Base-by-base conservation (phyloP, 2,113 vertebrate species). In the Zosterops hypoxanthus region DNA sequence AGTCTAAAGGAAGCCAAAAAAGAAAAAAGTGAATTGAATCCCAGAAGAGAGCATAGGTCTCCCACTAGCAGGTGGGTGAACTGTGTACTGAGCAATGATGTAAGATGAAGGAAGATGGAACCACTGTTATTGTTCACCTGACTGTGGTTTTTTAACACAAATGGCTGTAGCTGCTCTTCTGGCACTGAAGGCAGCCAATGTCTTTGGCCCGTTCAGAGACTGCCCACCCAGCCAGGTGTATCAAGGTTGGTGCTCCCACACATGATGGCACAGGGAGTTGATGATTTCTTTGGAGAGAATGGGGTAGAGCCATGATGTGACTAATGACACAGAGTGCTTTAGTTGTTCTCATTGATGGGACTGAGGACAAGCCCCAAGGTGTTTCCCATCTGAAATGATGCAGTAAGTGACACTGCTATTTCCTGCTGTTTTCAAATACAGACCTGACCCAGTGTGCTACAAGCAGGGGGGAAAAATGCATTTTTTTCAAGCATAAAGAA, bases 401-500 rank as follows among this genome's bases (percentile, higher is more conserved):
- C 12, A 56, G 2, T 42, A 60, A 69, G 59, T 39, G 21, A 34
- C 31, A 11, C 36, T 72, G 24, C 29, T 46, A 4, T 81, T 73
- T 90, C 39, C 52, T 66, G 34, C 23, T 34, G 14, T 79, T 92
- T 78, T 66, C 75, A 68, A 7, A 55, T 68, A 66, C 0, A 1
- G 14, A 34, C n/a, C 36, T 65, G 34, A 34, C 26, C 15, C 85
- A 39, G 16, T n/a, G 14, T 69, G n/a, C 14, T 82, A 24, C n/a
- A 52, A 49, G 33, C 49, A 16, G 16, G 6, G 4, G 24, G 22
- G 12, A 0, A 3, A 78, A 64, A 36, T 0, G 1, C 7, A 2
- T 60, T 36, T 39, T 80, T 61, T 61, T 55, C 8, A 82, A 76
- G 71, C 23, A 17, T 49, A 41, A 21, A 56, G 41, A 57, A 49